Percentiles rank a stretch among this genome's conserved stretches.
Evolutionary conservation across 2,888 invertebrate genomes (phyloP).

Genomic region (Trisateles emortualis): DNA sequence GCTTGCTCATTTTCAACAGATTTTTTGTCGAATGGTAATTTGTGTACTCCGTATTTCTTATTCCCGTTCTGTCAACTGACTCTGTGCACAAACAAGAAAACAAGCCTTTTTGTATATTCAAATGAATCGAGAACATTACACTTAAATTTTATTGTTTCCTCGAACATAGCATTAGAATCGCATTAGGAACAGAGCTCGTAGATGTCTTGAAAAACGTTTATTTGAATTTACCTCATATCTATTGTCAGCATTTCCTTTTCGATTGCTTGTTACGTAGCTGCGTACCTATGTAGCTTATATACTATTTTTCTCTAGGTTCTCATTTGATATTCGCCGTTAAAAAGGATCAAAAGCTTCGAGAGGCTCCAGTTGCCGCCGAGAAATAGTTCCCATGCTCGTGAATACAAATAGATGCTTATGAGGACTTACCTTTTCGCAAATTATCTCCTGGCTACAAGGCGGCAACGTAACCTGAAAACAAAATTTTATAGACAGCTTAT

Average conservation of each 20-base stretch:
- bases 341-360: slow-evolving; percentile 50
- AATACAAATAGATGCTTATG: slow-evolving; percentile 76
- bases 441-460: slow-evolving; percentile 73
- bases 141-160: slow-evolving; percentile 54
- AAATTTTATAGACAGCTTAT: slow-evolving; percentile 68
- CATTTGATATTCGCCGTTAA: slow-evolving; percentile 46
- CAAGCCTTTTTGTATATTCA: slow-evolving; percentile 48
- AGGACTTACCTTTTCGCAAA: slow-evolving; percentile 80
- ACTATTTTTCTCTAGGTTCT: slow-evolving; percentile 39
- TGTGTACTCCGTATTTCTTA: slow-evolving; percentile 47
- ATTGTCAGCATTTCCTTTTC: slow-evolving; percentile 48
- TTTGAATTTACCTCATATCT: slow-evolving; percentile 44
- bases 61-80: slow-evolving; percentile 40
- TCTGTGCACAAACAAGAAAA: slow-evolving; percentile 33
- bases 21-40: slow-evolving; percentile 53
- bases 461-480: slow-evolving; percentile 78
- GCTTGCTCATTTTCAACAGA: slow-evolving; percentile 56
- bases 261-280: slow-evolving; percentile 36
- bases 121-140: slow-evolving; percentile 53
- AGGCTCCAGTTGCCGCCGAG: slow-evolving; percentile 35
- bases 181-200: slow-evolving; percentile 41
- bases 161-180: slow-evolving; percentile 53
- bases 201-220: slow-evolving; percentile 43
- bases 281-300: slow-evolving; percentile 22
- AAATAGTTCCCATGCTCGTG: slow-evolving; percentile 60